Evolutionary conservation across 2,888 invertebrate genomes (phyloP).

Genomic region (Nymphalis urticae): DNA sequence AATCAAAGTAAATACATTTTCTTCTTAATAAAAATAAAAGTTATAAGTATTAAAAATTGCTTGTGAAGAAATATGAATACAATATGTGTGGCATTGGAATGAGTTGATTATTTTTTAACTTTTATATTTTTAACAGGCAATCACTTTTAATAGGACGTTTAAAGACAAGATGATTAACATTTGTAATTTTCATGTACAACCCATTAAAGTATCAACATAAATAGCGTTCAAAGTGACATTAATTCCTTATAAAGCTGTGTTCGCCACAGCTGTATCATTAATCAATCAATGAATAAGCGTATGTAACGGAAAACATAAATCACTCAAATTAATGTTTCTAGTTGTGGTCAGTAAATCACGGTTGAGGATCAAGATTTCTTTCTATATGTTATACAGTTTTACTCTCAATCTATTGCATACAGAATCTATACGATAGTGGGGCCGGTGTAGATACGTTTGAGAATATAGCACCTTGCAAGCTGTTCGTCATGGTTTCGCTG

Average conservation of each 20-base stretch:
- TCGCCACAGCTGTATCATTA: conserved; percentile 36
- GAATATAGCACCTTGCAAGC: too few species aligned
- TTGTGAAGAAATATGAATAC: conserved; percentile 3
- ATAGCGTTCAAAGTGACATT: conserved; percentile 36
- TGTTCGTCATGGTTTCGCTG: too few species aligned
- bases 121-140: conserved; percentile 18
- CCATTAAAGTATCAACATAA: conserved; percentile 40
- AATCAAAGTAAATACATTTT: neutral
- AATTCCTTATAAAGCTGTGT: conserved; percentile 39
- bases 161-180: conserved; percentile 23
- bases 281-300: conserved; percentile 40
- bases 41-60: neutral
- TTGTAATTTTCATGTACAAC: conserved; percentile 29
- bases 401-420: neutral
- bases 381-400: conserved; percentile 13
- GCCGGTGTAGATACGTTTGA: too few species aligned
- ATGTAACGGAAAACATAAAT: conserved; percentile 42
- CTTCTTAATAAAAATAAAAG: neutral
- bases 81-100: conserved; percentile 15
- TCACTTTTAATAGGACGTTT: conserved; percentile 21
- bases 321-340: conserved; percentile 42
- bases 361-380: conserved; percentile 31
- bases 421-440: too few species aligned
- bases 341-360: conserved; percentile 36
- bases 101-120: conserved; percentile 2